Evolutionary conservation across 2,797 vertebrate species (phyloP), one percentile per base, ranked within the genome.

Genomic region (Lepilemur ruficaudatus): DNA sequence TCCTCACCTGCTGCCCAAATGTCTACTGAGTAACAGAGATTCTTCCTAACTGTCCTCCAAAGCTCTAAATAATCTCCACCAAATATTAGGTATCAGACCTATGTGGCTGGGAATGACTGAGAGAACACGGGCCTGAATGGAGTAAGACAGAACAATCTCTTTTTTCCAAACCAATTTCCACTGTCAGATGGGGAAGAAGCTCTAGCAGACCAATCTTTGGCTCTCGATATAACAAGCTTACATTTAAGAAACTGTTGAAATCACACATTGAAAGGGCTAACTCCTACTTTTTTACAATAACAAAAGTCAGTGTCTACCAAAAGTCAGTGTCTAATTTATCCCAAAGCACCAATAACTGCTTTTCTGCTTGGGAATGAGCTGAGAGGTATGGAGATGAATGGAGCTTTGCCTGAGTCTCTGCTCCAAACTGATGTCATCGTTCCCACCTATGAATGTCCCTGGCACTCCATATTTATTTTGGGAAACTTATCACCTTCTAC

Each of bases 11-110:
- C 80, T 92, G 4, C 65, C 41, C 25, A 18, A 97, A 81, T 87
- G 65, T 30, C 41, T 84, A 28, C 38, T 5, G 20, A 96, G 43
- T 30, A 85, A 82, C n/a, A 73, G 5, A 87, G 4, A 4, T 35
- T 90, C 43, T 94, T 30, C 11, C n/a, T 88, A 84, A 95, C 48
- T 95, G 82, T 83, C 38, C 17, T 70, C 11, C 38, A 94, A 96
- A 91, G 17, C 14, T 43, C 61, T 81, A 69, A 95, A 96, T 67
- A 88, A 82, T 92, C 41, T 93, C 52, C 46, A 57, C 32, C 7
- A 57, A 28, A 35, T 30, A 17, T 73, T 85, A 63, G 8, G 23
- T 32, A 43, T 35, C 59, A 69, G 69, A 93, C 10, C 13, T 41
- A 61, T 23, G 7, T 25, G 6, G 41, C 55, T 93, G 23, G 30